Evolutionary conservation across 2,797 vertebrate species (phyloP).

Genomic region (Nyctalus aviator): DNA sequence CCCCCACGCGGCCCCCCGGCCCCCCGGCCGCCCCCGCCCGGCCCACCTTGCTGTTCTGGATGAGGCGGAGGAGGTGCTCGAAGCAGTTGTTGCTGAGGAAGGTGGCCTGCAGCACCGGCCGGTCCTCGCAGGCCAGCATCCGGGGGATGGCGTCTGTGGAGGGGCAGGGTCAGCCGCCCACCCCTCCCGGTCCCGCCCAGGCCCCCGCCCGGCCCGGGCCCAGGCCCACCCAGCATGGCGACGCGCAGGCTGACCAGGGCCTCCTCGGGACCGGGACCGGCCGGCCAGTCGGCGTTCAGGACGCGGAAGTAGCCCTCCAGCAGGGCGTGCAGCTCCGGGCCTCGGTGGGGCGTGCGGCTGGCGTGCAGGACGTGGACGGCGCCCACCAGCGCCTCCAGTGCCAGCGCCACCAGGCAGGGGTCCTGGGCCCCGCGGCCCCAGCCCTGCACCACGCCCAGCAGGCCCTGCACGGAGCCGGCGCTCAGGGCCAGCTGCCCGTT

Average conservation of each 20-base stretch:
- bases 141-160: constrained; percentile 93
- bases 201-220: background rate
- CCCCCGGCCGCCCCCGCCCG: background rate
- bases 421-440: constrained; percentile 87
- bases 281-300: constrained; percentile 92
- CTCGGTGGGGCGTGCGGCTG: constrained; percentile 90
- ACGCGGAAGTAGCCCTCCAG: constrained; percentile 95
- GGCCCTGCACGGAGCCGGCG: constrained; percentile 89
- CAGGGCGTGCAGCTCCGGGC: constrained; percentile 91
- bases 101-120: constrained; percentile 95
- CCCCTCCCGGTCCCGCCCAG: background rate
- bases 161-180: constrained; percentile 50
- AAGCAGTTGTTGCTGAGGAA: constrained; percentile 99
- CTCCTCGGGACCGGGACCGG: constrained; percentile 87
- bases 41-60: constrained; percentile 98
- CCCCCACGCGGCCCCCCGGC: background rate
- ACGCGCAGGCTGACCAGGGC: constrained; percentile 91
- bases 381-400: constrained; percentile 90
- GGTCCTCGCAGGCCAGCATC: constrained; percentile 96
- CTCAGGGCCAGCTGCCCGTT: constrained; percentile 94
- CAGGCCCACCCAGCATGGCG: constrained; percentile 94
- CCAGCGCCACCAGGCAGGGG: constrained; percentile 84
- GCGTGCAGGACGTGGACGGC: constrained; percentile 94
- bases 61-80: constrained; percentile 97
- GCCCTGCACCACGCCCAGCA: constrained; percentile 91